Percentiles rank a stretch among this genome's conserved stretches.
phyloP scores from a whole-genome alignment of 2,888 invertebrate genomes.

The Mesorhabditis spiculigera region DNA sequence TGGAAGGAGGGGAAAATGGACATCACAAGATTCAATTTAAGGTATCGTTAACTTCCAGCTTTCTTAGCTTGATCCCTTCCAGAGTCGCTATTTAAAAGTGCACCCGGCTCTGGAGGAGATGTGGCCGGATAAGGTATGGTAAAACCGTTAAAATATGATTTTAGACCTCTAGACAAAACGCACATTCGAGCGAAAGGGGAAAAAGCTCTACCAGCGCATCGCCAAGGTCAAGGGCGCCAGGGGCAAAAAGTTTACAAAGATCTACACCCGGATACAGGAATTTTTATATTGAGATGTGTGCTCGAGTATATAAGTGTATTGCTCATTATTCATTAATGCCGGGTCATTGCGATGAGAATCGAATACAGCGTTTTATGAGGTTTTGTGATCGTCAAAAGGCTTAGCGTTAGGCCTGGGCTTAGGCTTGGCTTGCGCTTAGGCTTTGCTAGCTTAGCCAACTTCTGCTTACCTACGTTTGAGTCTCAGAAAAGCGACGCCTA shows the following conservation, averaged over 20 bases:
- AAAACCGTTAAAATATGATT: neutral
- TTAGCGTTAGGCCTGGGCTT: too few relatives aligned
- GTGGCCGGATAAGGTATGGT: neutral
- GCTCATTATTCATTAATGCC: too few relatives aligned
- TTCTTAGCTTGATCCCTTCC: neutral
- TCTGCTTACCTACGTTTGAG: too few relatives aligned
- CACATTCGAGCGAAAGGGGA: constrained; percentile 31
- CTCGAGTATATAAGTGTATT: too few relatives aligned
- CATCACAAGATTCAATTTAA: neutral
- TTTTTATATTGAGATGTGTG: constrained; percentile 16
- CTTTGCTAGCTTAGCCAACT: too few relatives aligned
- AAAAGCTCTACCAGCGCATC: constrained; percentile 30
- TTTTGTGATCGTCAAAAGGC: too few relatives aligned
- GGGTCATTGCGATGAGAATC: too few relatives aligned
- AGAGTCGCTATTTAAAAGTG: neutral
- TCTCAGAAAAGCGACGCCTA: too few relatives aligned
- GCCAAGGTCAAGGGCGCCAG: constrained; percentile 23
- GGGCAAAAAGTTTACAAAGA: constrained; percentile 30
- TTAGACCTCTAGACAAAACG: constrained; percentile 20
- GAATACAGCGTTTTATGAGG: too few relatives aligned
- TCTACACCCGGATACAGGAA: constrained; percentile 23
- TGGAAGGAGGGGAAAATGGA: neutral
- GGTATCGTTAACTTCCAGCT: neutral
- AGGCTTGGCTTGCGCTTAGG: too few relatives aligned
- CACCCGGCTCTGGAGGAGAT: neutral